These are phyloP conservation scores for Geodia barretti DNA, from an alignment of 37 sponge, comb jelly and placozoan genomes.

Conservation along the genomic window DNA sequence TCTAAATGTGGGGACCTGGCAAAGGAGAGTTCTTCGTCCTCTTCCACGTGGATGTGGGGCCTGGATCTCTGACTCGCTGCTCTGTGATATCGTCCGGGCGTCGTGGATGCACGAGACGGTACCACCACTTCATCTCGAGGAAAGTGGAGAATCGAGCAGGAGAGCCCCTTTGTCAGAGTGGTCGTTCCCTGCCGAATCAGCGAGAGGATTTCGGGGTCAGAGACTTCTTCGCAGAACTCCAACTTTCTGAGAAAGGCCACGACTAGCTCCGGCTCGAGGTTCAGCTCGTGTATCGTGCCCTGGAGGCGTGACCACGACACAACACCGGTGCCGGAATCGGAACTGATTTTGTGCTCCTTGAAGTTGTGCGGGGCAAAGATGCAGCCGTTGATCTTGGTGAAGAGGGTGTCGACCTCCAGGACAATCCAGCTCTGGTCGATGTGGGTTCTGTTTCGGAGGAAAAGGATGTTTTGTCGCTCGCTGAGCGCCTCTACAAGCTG, in stretches of 20 bases:
- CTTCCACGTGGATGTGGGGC: background rate
- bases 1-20: too few species aligned
- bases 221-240: conserved; percentile 40
- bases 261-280: conserved; percentile 17
- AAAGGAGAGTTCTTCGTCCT: background rate
- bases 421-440: conserved; percentile 42
- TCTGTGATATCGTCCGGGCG: background rate
- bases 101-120: background rate
- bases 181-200: background rate
- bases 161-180: background rate
- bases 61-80: background rate
- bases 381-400: conserved; percentile 22
- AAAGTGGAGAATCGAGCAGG: background rate
- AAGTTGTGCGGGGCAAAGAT: conserved; percentile 47
- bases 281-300: conserved; percentile 12
- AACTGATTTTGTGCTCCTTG: background rate
- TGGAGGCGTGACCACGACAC: conserved; percentile 16
- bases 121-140: background rate
- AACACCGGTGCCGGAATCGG: conserved; percentile 16
- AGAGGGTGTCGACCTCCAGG: conserved; percentile 34
- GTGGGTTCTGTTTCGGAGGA: conserved; percentile 10
- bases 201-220: conserved; percentile 27
- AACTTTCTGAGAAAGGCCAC: conserved; percentile 29
- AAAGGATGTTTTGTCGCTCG: conserved; percentile 26
- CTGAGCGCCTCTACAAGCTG: conserved; percentile 37